These are phyloP conservation scores for Platysteira castanea DNA, from an alignment of 2,113 vertebrate species.

Conservation along the genomic window DNA sequence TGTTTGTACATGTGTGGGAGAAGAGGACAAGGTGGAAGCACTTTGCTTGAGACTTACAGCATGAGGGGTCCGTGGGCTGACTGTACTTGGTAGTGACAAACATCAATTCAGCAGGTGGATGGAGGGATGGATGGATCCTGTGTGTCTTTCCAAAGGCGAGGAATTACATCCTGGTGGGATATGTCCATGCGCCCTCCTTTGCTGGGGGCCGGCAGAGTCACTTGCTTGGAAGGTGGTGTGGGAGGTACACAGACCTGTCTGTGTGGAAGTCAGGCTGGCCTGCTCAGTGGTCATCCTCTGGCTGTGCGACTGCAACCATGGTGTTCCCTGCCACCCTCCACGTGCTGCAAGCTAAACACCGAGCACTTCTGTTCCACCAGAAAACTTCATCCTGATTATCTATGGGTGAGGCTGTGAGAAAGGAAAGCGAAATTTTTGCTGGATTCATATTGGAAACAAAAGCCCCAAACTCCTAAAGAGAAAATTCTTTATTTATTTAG, in stretches of 20 bases:
- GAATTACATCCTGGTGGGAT: not conserved
- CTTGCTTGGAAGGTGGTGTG: not conserved
- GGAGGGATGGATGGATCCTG: not conserved
- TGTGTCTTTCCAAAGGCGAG: not conserved
- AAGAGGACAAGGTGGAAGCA: not conserved
- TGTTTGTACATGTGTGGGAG: rapidly evolving
- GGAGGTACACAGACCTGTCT: not conserved
- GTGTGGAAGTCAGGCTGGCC: not conserved
- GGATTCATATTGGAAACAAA: not conserved
- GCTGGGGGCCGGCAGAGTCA: not conserved
- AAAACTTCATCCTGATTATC: not conserved
- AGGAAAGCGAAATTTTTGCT: not conserved
- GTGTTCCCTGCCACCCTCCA: not conserved
- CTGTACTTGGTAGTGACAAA: not conserved
- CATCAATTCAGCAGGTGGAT: not conserved
- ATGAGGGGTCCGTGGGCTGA: not conserved
- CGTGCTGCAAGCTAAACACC: not conserved
- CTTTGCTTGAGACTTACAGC: not conserved
- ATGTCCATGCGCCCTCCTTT: not conserved
- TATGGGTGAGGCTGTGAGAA: not conserved
- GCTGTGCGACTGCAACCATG: rapidly evolving
- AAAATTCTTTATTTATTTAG: not conserved
- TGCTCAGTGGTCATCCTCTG: not conserved
- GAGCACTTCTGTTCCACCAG: not conserved
- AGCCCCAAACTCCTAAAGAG: not conserved